phyloP scores from a whole-genome alignment of 1,140 invertebrate genomes.

The Trichoplusia ni region DNA sequence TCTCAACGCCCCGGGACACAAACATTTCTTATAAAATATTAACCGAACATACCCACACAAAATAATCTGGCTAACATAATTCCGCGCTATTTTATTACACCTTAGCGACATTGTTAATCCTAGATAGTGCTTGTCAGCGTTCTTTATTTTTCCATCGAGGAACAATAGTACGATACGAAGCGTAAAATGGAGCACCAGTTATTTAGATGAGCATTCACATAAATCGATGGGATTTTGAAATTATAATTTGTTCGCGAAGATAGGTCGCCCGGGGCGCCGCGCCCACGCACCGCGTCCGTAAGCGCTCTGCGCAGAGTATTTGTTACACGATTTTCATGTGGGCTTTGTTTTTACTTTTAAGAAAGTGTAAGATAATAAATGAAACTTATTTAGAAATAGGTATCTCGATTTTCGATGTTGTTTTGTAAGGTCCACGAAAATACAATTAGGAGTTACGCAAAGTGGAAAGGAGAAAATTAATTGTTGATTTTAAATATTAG shows the following conservation, averaged over 20 bases:
- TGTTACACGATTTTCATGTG: slow-evolving; percentile 22
- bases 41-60: slow-evolving; percentile 23
- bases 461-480: too few relatives aligned
- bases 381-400: too few relatives aligned
- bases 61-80: slow-evolving; percentile 25
- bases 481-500: too few relatives aligned
- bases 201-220: slow-evolving; percentile 72
- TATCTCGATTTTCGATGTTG: too few relatives aligned
- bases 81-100: slow-evolving; percentile 29
- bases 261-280: slow-evolving; percentile 62
- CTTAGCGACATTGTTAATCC: slow-evolving; percentile 31
- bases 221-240: slow-evolving; percentile 78
- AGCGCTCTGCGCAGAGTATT: slow-evolving; percentile 34
- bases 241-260: slow-evolving; percentile 73
- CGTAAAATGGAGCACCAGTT: slow-evolving; percentile 66
- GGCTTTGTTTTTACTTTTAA: slow-evolving; percentile 1
- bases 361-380: neutral
- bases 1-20: slow-evolving; percentile 10
- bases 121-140: slow-evolving; percentile 12
- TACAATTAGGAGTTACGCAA: too few relatives aligned
- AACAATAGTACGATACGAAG: slow-evolving; percentile 42
- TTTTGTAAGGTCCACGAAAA: too few relatives aligned
- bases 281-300: slow-evolving; percentile 51
- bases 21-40: slow-evolving; percentile 23
- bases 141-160: slow-evolving; percentile 21